Base-by-base conservation (phyloP, 2,888 invertebrate species). In the Tuberolachnus salignus region DNA sequence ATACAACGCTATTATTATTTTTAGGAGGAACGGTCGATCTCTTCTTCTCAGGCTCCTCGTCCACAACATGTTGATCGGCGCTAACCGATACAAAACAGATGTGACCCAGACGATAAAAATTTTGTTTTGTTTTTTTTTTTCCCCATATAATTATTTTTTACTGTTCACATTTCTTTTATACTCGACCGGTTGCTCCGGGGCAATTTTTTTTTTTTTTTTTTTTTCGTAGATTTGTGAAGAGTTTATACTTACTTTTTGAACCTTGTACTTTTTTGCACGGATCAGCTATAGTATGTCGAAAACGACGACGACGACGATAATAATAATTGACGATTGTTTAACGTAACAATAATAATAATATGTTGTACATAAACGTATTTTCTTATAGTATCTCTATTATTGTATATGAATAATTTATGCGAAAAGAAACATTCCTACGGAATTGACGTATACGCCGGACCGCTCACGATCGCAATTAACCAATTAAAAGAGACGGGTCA, bases 81-180 rank as follows among this genome's bases (percentile, higher is more conserved):
- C 51, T 69, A 78, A 51, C 69, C 49, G 51, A 78, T 49, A 78
- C 69, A 61, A 57, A 69, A 78, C 78, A 78, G 69, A 78, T 78
- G 78, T 69, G 78, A 51, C 21, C 69, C 78, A 78, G 78, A 78
- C 78, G 67, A 59, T 69, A 59, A 59, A 61, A 59, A 61, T 78
- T 69, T 14, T 57, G 49, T 75, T 63, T 74, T 64, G 59, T 78
- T 78, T 75, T 69, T 59, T n/a, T 78, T 61, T 75, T 67, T 78
- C 14, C 49, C 10, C 53, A 9, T 53, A 14, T 64, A 9, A 34
- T 57, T 46, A 46, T 46, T 46, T 73, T n/a, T 66, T 23, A 49
- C 66, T 49, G 26, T 67, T 67, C 34, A 19, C 26, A 3, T 26
- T 55, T 75, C 46, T 66, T 55, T 75, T 55, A 34, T 34, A 44